Evolutionary conservation across 2,888 invertebrate species (phyloP).

Genomic region (Furcula furcula): DNA sequence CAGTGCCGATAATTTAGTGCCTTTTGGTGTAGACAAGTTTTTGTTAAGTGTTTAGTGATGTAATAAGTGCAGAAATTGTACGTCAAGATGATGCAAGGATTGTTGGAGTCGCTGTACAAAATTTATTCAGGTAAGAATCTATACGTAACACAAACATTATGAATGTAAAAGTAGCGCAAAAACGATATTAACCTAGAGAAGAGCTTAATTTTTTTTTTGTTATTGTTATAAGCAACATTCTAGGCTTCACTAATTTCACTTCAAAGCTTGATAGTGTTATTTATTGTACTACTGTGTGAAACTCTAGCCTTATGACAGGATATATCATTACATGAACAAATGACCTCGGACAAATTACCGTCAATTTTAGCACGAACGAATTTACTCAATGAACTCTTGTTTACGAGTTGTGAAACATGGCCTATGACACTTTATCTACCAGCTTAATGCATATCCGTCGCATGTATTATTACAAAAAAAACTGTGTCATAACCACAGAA

Average conservation of each 20-base stretch:
- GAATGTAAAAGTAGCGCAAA: no score
- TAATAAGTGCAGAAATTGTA: slow-evolving; percentile 41
- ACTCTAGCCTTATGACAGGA: slow-evolving; percentile 3
- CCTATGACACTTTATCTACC: slow-evolving; percentile 19
- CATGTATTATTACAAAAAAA: slow-evolving; percentile 2
- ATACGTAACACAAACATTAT: slow-evolving; percentile 5
- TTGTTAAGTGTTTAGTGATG: slow-evolving; percentile 35
- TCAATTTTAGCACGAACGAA: slow-evolving; percentile 26
- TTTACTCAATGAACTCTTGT: slow-evolving; percentile 27
- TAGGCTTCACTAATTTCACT: no score
- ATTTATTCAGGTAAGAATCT: slow-evolving; percentile 69
- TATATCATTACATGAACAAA: slow-evolving; percentile 5
- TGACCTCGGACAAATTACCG: slow-evolving; percentile 30
- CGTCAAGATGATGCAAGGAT: slow-evolving; percentile 76
- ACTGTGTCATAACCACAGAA: no score
- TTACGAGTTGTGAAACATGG: slow-evolving; percentile 18
- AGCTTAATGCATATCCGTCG: slow-evolving; percentile 12
- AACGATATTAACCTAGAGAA: no score
- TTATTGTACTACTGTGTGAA: slow-evolving; percentile 6
- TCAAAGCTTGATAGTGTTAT: neutral
- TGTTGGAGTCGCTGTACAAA: slow-evolving; percentile 71
- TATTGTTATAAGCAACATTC: no score
- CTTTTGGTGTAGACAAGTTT: slow-evolving; percentile 27
- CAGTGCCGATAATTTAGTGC: slow-evolving; percentile 27
- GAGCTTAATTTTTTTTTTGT: no score